Percentiles rank a stretch among this genome's conserved stretches.
Conservation (phyloP, 2,888 invertebrate genomes). For the Hecatera dysodea region DNA sequence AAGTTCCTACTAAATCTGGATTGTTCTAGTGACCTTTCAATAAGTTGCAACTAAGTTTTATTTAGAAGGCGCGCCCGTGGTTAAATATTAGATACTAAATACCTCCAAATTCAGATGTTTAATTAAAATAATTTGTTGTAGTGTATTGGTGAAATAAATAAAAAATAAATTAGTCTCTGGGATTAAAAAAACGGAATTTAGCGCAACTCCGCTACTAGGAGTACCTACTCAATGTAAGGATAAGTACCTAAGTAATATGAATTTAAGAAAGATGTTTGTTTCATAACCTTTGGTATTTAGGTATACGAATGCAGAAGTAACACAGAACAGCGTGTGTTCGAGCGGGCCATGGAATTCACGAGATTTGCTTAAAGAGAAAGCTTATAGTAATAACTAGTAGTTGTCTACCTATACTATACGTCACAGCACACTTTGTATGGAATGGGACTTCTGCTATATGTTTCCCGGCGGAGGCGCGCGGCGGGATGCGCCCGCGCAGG, state of each 20-base stretch:
- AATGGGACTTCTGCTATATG: slow-evolving; percentile 43
- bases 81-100: too few relatives aligned
- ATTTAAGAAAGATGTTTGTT: too few relatives aligned
- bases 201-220: too few relatives aligned
- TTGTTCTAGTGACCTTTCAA: background rate
- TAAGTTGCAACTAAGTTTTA: background rate
- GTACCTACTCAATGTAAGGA: too few relatives aligned
- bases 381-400: background rate
- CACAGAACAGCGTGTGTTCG: background rate
- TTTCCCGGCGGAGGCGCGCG: slow-evolving; percentile 13
- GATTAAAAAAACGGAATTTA: too few relatives aligned
- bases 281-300: too few relatives aligned
- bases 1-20: background rate
- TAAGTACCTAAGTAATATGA: too few relatives aligned
- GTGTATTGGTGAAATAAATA: background rate
- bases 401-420: background rate
- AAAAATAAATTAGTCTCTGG: too few relatives aligned
- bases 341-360: background rate
- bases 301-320: background rate
- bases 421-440: background rate
- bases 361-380: background rate
- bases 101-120: too few relatives aligned
- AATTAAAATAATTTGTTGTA: too few relatives aligned
- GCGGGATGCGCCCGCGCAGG: slow-evolving; percentile 42
- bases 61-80: background rate